Base-by-base conservation (phyloP, 2,888 invertebrate genomes). In the Desoria tigrina region DNA sequence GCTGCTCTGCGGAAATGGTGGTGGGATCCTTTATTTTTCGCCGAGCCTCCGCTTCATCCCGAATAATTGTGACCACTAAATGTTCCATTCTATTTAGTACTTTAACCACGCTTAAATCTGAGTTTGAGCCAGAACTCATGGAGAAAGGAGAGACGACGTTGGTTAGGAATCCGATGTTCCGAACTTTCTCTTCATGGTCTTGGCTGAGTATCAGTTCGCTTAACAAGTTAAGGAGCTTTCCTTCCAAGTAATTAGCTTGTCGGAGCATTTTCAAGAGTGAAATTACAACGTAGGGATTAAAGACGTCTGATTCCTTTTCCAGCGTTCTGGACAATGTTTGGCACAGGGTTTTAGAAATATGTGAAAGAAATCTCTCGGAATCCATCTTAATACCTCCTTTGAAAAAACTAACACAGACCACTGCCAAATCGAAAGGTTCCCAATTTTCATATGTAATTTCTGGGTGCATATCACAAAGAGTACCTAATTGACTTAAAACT, bases 201-300 rank as follows among this genome's bases (percentile, higher is more conserved):
- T 39, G 42, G 21, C 37, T 28, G 39, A 57, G 28, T 28, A 65
- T 60, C 42, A 56, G 26, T 49, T 55, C 45, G 2, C 49, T 2
- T 4, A 65, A n/a, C 53, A 42, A 27, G 27, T 42, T 49, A 37
- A 65, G 37, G 32, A 65, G 49, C 32, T 26, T n/a, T 16, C 24
- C 42, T 7, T 65, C 65, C 14, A 64, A 21, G 28, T 50, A 58
- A 64, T 64, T 59, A 32, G 53, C 55, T 55, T 65, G 65, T 16
- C 65, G 60, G 9, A 65, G 53, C 26, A 54, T 27, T 59, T 64
- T 64, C 27, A 64, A 42, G 9, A 64, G 23, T 23, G 54, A 59
- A 28, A 64, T 59, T 16, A 42, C 23, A 3, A 64, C 37, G 32
- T 39, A 54, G 9, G 51, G 28, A 59, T 59, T 42, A 16, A 59